phyloP scores from a whole-genome alignment of 2,113 vertebrate genomes.

The Plotosus lineatus region DNA sequence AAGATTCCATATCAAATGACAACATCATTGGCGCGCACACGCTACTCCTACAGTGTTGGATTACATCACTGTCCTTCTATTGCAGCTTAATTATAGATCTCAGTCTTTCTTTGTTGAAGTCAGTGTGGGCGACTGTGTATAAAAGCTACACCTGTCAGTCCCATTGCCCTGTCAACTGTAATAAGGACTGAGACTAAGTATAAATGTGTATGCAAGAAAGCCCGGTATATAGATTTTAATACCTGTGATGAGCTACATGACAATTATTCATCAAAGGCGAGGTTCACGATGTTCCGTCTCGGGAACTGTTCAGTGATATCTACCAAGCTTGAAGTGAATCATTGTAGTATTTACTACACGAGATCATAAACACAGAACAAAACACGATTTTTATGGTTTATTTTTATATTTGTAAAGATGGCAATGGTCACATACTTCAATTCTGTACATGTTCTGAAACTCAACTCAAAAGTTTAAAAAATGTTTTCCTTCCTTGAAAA shows the following conservation, averaged over 20 bases:
- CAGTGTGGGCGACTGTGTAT: slow-evolving; percentile 9
- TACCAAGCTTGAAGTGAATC: no score
- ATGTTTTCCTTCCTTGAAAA: no score
- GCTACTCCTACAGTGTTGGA: neutral
- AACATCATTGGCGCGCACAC: neutral
- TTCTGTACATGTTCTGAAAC: no score
- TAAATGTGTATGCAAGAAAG: neutral
- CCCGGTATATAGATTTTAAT: neutral
- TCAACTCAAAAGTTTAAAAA: no score
- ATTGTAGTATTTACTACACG: no score
- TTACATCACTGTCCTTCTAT: neutral
- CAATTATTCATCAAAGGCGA: no score
- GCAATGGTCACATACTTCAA: no score
- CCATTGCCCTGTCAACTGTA: slow-evolving; percentile 5
- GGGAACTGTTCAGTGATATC: no score
- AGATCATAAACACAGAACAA: no score
- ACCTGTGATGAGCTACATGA: neutral
- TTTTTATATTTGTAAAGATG: no score
- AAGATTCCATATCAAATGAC: slow-evolving; percentile 12
- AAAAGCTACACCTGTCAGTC: slow-evolving; percentile 1
- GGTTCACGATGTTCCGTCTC: no score
- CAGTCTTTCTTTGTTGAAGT: slow-evolving; percentile 12
- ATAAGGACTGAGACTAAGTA: neutral
- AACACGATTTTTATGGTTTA: no score
- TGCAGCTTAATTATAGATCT: slow-evolving; percentile 25